Percentiles rank a stretch among this genome's conserved stretches.
phyloP scores from a whole-genome alignment of 2,888 invertebrate species.

The Polia nebulosa region DNA sequence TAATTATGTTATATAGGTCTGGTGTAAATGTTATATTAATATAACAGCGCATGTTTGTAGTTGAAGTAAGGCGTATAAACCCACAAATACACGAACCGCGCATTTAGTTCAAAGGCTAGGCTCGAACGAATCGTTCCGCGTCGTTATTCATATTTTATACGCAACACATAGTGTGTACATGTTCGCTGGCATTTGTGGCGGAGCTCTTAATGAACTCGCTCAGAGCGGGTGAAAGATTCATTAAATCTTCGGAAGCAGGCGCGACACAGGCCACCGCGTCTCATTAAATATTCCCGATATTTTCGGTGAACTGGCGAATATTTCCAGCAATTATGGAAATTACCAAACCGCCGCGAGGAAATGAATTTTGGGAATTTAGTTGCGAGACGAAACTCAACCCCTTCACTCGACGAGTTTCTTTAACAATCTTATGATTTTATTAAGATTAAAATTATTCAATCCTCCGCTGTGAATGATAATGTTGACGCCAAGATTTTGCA shows the following conservation, averaged over 20 bases:
- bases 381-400: conserved; percentile 45
- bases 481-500: conserved; percentile 25
- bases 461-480: conserved; percentile 45
- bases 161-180: conserved; percentile 42
- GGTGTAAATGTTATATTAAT: conserved; percentile 32
- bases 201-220: conserved; percentile 77
- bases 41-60: conserved; percentile 34
- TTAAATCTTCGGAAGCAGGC: conserved; percentile 80
- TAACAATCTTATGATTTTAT: conserved; percentile 55
- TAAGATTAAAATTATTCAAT: conserved; percentile 58
- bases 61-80: conserved; percentile 39
- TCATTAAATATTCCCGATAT: conserved; percentile 72
- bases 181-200: conserved; percentile 67
- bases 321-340: conserved; percentile 68
- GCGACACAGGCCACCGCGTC: conserved; percentile 69
- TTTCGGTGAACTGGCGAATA: conserved; percentile 64
- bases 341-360: conserved; percentile 57
- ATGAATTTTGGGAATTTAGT: conserved; percentile 61
- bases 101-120: conserved; percentile 56
- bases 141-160: conserved; percentile 61
- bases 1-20: conserved; percentile 4
- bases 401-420: conserved; percentile 36
- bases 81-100: conserved; percentile 34
- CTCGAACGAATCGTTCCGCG: conserved; percentile 55
- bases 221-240: conserved; percentile 73